These are phyloP conservation scores for Cheilosia vernalis DNA, from an alignment of 2,888 invertebrate genomes.

Conservation along the genomic window DNA sequence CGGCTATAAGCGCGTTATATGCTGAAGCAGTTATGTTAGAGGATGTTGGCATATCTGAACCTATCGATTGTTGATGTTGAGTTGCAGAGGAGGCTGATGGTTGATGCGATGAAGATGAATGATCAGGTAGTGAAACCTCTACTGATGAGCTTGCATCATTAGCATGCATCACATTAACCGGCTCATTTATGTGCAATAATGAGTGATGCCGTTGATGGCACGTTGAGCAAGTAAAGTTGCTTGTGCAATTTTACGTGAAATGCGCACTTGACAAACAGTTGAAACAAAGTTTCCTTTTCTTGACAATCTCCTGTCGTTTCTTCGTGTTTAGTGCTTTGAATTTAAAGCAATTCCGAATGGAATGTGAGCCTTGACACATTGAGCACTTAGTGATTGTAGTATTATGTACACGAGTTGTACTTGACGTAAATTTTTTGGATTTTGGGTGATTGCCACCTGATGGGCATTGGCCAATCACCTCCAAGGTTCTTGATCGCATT, in stretches of 20 bases:
- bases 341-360: constrained; percentile 45
- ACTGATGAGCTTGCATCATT: neutral
- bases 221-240: neutral
- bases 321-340: constrained; percentile 15
- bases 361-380: constrained; percentile 16
- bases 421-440: too few relatives aligned
- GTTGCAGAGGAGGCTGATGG: too few relatives aligned
- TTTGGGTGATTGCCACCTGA: neutral
- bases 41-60: too few relatives aligned
- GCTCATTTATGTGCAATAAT: neutral
- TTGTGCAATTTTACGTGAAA: neutral
- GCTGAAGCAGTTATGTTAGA: too few relatives aligned
- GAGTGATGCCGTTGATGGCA: constrained; percentile 14
- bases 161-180: neutral
- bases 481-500: neutral
- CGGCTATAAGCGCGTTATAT: neutral
- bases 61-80: too few relatives aligned
- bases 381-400: neutral
- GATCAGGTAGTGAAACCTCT: too few relatives aligned
- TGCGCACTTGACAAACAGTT: constrained; percentile 16
- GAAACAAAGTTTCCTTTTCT: neutral
- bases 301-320: constrained; percentile 14
- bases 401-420: neutral
- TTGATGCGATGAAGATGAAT: too few relatives aligned
- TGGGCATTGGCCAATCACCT: constrained; percentile 4